Evolutionary conservation across 1,140 invertebrate genomes (phyloP).

Genomic region (Rhyzopertha dominica): DNA sequence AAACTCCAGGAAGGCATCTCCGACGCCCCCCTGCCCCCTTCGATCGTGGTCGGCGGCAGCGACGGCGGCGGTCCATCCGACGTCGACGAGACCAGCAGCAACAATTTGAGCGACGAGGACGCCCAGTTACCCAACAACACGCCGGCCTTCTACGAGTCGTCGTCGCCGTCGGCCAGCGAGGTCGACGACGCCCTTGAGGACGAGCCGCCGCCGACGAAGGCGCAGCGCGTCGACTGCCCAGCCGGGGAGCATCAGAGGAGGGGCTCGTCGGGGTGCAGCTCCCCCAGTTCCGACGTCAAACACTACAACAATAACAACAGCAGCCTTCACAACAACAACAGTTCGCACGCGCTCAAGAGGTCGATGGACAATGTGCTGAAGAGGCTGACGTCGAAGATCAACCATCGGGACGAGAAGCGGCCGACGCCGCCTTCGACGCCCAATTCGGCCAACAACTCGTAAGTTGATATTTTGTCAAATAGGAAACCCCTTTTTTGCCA

Average conservation of each 20-base stretch:
- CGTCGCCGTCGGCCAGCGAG: constrained; percentile 56
- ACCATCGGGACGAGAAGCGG: constrained; percentile 61
- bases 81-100: constrained; percentile 45
- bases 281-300: constrained; percentile 57
- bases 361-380: constrained; percentile 87
- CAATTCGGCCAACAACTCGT: constrained; percentile 42
- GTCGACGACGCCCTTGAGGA: constrained; percentile 52
- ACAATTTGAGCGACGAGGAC: constrained; percentile 47
- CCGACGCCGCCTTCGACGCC: constrained; percentile 60
- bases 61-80: constrained; percentile 45
- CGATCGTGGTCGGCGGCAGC: constrained; percentile 37
- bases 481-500: too few relatives aligned
- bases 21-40: constrained; percentile 40
- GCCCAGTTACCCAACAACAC: constrained; percentile 41
- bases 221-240: constrained; percentile 30
- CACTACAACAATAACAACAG: constrained; percentile 50
- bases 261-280: constrained; percentile 65
- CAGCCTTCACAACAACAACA: constrained; percentile 50
- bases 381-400: constrained; percentile 74
- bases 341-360: constrained; percentile 52
- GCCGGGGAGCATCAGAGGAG: constrained; percentile 43
- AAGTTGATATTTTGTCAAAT: constrained; percentile 24
- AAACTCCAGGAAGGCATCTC: constrained; percentile 77
- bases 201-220: constrained; percentile 44
- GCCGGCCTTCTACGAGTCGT: constrained; percentile 51